Conservation (phyloP, 2,888 invertebrate genomes). For the Dynastes grantii region DNA sequence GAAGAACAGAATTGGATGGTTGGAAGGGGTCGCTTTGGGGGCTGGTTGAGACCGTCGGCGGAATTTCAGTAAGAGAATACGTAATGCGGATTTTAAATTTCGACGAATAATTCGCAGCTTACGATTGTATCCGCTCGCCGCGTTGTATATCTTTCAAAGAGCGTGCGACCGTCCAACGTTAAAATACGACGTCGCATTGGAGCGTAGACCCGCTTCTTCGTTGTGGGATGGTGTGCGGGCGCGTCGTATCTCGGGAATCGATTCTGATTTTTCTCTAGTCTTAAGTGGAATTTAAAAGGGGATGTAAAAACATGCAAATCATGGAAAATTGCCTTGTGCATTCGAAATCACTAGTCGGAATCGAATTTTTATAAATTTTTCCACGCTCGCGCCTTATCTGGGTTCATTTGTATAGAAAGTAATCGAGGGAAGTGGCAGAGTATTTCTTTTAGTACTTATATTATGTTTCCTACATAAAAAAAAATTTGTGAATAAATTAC, state of each 20-base stretch:
- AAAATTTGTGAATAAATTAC: too few species aligned
- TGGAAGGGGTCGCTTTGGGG: background rate
- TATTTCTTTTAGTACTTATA: too few species aligned
- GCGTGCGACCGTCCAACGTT: conserved; percentile 17
- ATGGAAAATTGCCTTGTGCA: conserved; percentile 41
- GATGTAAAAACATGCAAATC: conserved; percentile 58
- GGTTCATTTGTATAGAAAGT: background rate
- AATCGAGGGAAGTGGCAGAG: background rate
- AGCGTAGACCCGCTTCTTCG: background rate
- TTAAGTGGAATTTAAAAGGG: conserved; percentile 53
- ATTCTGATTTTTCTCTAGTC: conserved; percentile 50
- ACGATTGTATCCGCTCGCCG: conserved; percentile 32
- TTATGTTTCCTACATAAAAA: too few species aligned
- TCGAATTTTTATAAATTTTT: conserved; percentile 50
- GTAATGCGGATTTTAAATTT: conserved; percentile 46
- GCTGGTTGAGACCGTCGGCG: background rate
- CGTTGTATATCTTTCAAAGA: conserved; percentile 42
- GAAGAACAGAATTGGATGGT: background rate
- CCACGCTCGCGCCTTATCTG: background rate
- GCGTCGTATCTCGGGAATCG: conserved; percentile 8
- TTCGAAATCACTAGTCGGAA: conserved; percentile 29
- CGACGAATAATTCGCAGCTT: conserved; percentile 44
- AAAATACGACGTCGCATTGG: conserved; percentile 24
- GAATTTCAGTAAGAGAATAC: conserved; percentile 37
- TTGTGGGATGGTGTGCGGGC: background rate